A percentile compares a stretch with the other conserved stretches of the same genome.
These are phyloP conservation scores for Archaeoteleia sp. DNA, from an alignment of 2,888 invertebrate species.

Conservation along the genomic window DNA sequence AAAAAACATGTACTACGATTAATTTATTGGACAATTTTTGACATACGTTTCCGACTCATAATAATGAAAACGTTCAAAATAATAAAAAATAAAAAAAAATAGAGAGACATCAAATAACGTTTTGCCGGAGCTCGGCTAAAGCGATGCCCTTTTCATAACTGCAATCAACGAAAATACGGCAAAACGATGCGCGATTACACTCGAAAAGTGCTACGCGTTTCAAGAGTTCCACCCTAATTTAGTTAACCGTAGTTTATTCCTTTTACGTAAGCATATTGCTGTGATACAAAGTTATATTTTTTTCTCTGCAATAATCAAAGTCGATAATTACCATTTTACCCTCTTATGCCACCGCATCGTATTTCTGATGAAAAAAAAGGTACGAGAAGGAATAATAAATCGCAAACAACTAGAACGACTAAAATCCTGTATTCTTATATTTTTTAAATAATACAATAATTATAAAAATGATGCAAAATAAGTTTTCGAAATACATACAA, in stretches of 20 bases:
- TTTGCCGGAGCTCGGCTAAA: constrained; percentile 7
- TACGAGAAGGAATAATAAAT: background rate
- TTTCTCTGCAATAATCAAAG: constrained; percentile 13
- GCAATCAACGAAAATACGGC: constrained; percentile 16
- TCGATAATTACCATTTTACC: constrained; percentile 30
- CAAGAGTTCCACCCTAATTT: constrained; percentile 17
- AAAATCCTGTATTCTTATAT: constrained; percentile 1
- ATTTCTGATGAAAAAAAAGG: constrained; percentile 15
- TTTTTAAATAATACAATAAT: too few species aligned
- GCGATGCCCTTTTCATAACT: constrained; percentile 1
- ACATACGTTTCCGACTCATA: too few species aligned
- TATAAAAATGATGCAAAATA: too few species aligned
- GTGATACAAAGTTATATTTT: background rate
- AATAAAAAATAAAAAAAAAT: too few species aligned
- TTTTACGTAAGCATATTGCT: background rate
- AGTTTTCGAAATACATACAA: too few species aligned
- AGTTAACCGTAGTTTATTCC: constrained; percentile 30
- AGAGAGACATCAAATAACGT: constrained; percentile 9
- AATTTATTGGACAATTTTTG: too few species aligned
- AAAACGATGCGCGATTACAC: constrained; percentile 8
- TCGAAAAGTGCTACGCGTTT: constrained; percentile 18
- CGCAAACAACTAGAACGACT: constrained; percentile 5
- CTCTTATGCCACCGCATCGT: constrained; percentile 13
- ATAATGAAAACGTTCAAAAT: too few species aligned
- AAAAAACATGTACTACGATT: too few species aligned